Percentiles rank a stretch among this genome's conserved stretches.
These are phyloP conservation scores for Alviniconcha marisindica DNA, from an alignment of 1,140 invertebrate genomes.

Conservation along the genomic window DNA sequence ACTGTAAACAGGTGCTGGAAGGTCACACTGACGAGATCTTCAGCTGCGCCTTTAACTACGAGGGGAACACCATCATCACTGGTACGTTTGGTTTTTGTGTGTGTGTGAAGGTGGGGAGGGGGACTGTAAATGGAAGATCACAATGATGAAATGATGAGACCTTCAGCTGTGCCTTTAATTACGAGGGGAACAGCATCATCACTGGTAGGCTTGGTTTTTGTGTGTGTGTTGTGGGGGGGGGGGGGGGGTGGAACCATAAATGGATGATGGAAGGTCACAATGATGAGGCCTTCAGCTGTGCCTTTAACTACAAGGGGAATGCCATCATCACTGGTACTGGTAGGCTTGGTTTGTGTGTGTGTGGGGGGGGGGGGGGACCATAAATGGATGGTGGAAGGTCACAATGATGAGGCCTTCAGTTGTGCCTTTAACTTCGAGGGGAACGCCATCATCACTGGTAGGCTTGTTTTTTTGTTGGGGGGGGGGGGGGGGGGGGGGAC, in stretches of 20 bases:
- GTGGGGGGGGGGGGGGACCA: background rate
- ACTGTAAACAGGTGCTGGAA: conserved; percentile 82
- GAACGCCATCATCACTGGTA: conserved; percentile 83
- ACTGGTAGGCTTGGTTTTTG: conserved; percentile 79
- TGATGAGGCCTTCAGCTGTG: conserved; percentile 88
- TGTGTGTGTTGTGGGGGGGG: background rate
- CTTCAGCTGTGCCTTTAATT: conserved; percentile 81
- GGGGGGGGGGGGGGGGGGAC: no score
- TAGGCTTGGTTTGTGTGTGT: no score
- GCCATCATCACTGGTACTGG: conserved; percentile 86
- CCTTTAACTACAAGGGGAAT: conserved; percentile 86
- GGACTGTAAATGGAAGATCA: background rate
- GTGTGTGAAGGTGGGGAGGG: background rate
- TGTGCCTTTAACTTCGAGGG: conserved; percentile 87
- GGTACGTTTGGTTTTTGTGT: conserved; percentile 68
- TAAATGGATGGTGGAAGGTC: conserved; percentile 71
- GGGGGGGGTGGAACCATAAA: background rate
- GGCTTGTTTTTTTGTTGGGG: no score
- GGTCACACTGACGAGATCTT: conserved; percentile 88
- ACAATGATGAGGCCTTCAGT: conserved; percentile 87
- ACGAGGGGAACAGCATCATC: conserved; percentile 85
- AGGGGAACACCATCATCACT: conserved; percentile 86
- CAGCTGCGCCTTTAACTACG: conserved; percentile 86
- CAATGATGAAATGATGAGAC: background rate
- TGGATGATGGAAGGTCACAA: conserved; percentile 78